Percentiles rank a stretch among this genome's conserved stretches.
phyloP scores from a whole-genome alignment of 2,888 invertebrate genomes.

The Hermaeophaga mercurialis region DNA sequence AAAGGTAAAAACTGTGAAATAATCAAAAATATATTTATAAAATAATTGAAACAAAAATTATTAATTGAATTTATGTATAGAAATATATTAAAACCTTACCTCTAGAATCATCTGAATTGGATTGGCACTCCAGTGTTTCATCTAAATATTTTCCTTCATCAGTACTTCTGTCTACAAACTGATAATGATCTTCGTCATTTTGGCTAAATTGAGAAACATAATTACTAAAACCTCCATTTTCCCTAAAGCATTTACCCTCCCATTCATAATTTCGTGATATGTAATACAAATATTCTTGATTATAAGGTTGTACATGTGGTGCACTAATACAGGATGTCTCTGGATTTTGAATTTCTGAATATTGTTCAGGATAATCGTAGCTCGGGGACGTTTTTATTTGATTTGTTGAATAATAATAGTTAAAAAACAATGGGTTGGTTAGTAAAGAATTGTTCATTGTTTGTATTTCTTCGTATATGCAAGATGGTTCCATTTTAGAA shows the following conservation, averaged over 20 bases:
- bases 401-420: slow-evolving; percentile 17
- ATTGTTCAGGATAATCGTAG: slow-evolving; percentile 21
- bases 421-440: slow-evolving; percentile 4
- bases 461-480: slow-evolving; percentile 10
- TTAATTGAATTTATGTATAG: too few relatives aligned
- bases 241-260: background rate
- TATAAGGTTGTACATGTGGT: background rate
- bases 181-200: slow-evolving; percentile 1
- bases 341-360: slow-evolving; percentile 14
- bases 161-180: background rate
- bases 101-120: slow-evolving; percentile 37
- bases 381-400: slow-evolving; percentile 25
- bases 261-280: slow-evolving; percentile 15
- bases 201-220: slow-evolving; percentile 5
- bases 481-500: slow-evolving; percentile 28
- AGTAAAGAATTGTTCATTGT: background rate
- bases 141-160: slow-evolving; percentile 20
- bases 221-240: background rate
- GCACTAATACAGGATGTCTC: background rate
- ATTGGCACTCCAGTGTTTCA: slow-evolving; percentile 28
- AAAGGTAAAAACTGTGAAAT: too few relatives aligned
- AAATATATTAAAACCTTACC: too few relatives aligned
- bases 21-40: too few relatives aligned
- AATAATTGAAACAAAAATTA: too few relatives aligned
- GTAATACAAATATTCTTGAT: slow-evolving; percentile 24